Evolutionary conservation across 2,113 vertebrate genomes (phyloP), one percentile per base, ranked within the genome.

Genomic region (Etheostoma cragini): DNA sequence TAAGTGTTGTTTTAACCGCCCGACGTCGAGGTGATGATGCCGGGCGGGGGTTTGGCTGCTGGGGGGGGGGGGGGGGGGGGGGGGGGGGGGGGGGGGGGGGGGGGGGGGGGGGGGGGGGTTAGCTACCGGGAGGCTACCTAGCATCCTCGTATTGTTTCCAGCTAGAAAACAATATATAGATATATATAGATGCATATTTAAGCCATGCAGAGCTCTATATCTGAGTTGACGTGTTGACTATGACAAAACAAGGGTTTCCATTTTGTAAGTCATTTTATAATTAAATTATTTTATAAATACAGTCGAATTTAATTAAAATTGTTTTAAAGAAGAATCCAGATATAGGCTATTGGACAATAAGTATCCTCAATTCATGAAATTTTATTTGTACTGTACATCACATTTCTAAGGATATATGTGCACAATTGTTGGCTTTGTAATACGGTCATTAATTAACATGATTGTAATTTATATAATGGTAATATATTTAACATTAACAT

Each of bases 1-100:
- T 94, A 64, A 93, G 93, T 87, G 72, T 2, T 0, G n/a, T 15
- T 61, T 60, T 21, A 26, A 6, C 33, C 19, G 50, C 63, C 17
- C 50, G 14, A 2, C 52, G 65, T 30, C 38, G 58, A 30, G 50
- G 22, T 6, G 21, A 1, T 35, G 8, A 0, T 5, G 17, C 11
- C 30, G 63, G 56, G 14, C 22, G 42, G n/a, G 30, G 52, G 6
- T 21, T 22, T 38, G n/a, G 2, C 12, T 45, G 72, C 47, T n/a
- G 35, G 52, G 52, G 50, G 56, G 17, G 24, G 24, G 4, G 21
- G 26, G 26, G 26, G 26, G 26, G 26, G 4, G 21, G 4, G 21
- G 26, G 26, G 26, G 26, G 26, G 26, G 4, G 21, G 4, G 21
- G 26, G 26, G 35, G 52, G 52, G 50, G 56, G 17, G 24, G 24